Evolutionary conservation across 2,888 invertebrate genomes (phyloP).

Genomic region (Lasioglossum malachurum): DNA sequence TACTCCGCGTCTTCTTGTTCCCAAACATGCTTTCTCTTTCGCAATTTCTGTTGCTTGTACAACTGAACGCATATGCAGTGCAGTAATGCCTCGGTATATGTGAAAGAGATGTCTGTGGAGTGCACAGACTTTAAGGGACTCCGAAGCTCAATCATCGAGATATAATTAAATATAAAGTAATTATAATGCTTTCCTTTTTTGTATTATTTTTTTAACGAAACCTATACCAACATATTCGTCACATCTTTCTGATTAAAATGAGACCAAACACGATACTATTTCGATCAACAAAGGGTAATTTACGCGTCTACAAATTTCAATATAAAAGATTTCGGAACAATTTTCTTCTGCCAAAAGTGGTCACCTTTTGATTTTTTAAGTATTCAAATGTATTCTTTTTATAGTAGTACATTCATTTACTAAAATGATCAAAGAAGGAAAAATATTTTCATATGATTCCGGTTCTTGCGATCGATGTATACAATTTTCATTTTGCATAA

Average conservation of each 20-base stretch:
- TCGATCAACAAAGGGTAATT: background rate
- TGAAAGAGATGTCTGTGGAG: background rate
- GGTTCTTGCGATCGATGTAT: background rate
- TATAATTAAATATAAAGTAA: background rate
- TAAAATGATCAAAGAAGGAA: background rate
- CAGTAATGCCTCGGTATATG: background rate
- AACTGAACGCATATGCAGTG: background rate
- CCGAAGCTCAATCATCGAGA: background rate
- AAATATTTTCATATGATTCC: background rate
- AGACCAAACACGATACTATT: background rate
- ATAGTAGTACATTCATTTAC: too few species aligned
- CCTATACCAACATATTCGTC: background rate
- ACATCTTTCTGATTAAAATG: background rate
- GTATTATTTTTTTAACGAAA: background rate
- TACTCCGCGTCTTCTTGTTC: background rate
- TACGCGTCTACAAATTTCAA: too few species aligned
- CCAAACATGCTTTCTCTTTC: background rate
- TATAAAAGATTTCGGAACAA: too few species aligned
- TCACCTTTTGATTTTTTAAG: too few species aligned
- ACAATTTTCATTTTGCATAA: background rate
- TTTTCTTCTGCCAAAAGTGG: too few species aligned
- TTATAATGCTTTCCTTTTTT: background rate
- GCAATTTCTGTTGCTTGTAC: background rate
- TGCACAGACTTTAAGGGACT: background rate
- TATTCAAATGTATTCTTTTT: too few species aligned